phyloP scores from a whole-genome alignment of 2,797 vertebrate genomes.

The Acropternis orthonyx region DNA sequence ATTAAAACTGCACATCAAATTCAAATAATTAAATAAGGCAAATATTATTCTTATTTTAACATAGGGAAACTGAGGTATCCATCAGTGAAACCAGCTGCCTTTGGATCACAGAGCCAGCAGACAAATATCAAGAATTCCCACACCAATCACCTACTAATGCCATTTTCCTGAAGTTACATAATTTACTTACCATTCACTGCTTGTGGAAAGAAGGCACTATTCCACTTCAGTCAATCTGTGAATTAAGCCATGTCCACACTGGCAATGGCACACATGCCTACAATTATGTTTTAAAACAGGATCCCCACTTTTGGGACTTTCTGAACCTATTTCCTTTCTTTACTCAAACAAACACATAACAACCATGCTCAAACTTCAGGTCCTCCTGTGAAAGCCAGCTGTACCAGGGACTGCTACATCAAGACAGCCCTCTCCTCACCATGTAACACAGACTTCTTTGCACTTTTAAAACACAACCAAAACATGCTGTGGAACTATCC shows the following conservation, averaged over 20 bases:
- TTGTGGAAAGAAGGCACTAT: not conserved
- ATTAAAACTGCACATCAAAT: not conserved
- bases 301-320: conserved; percentile 12
- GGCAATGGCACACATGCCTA: not conserved
- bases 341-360: not conserved
- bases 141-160: not conserved
- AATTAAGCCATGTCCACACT: conserved; percentile 3
- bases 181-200: not conserved
- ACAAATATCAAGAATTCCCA: not conserved
- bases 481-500: not conserved
- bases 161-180: not conserved
- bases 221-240: not conserved
- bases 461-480: not conserved
- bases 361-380: not conserved
- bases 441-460: not conserved
- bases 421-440: not conserved
- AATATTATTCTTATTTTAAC: not conserved
- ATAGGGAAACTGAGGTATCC: not conserved
- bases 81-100: not conserved
- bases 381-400: not conserved
- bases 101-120: not conserved
- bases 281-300: not conserved
- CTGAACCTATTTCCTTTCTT: not conserved
- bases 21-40: not conserved
- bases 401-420: not conserved